Conservation (phyloP, 2,113 vertebrate species). For the Psammodynastes pulverulentus region DNA sequence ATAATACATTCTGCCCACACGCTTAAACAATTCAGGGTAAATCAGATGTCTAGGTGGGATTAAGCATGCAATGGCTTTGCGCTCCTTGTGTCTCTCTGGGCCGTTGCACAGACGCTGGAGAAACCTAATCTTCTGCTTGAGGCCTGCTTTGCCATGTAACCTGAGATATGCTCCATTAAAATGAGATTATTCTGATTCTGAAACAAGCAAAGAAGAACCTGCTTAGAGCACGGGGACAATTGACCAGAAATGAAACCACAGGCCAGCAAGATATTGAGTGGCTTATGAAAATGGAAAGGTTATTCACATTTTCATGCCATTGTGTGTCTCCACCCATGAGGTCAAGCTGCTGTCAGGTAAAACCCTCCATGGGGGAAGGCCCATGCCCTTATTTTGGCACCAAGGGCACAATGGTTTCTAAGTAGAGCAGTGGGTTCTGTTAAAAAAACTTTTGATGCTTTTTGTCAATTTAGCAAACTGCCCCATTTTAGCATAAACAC, state of each 20-base stretch:
- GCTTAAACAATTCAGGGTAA: conserved; percentile 24
- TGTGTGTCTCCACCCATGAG: conserved; percentile 14
- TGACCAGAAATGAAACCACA: neutral
- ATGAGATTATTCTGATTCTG: conserved; percentile 25
- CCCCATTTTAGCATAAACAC: neutral
- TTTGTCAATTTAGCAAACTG: neutral
- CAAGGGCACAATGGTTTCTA: neutral
- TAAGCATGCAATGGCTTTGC: conserved; percentile 21
- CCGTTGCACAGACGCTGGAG: neutral
- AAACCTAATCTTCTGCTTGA: conserved; percentile 36
- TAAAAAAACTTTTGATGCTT: neutral
- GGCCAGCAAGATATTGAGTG: neutral
- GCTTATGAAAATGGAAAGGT: neutral
- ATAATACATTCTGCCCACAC: conserved; percentile 50
- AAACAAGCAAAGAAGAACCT: conserved; percentile 5
- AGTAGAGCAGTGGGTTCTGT: neutral
- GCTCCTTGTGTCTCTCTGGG: neutral
- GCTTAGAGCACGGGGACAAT: neutral
- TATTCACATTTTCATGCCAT: neutral
- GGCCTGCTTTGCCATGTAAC: conserved; percentile 5
- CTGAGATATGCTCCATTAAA: conserved; percentile 25
- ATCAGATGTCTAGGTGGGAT: conserved; percentile 33
- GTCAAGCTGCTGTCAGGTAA: conserved; percentile 1
- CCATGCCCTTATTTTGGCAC: neutral
- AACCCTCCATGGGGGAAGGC: neutral